Conservation (phyloP, 2,797 vertebrate species). For the Rhinogobio ventralis region DNA sequence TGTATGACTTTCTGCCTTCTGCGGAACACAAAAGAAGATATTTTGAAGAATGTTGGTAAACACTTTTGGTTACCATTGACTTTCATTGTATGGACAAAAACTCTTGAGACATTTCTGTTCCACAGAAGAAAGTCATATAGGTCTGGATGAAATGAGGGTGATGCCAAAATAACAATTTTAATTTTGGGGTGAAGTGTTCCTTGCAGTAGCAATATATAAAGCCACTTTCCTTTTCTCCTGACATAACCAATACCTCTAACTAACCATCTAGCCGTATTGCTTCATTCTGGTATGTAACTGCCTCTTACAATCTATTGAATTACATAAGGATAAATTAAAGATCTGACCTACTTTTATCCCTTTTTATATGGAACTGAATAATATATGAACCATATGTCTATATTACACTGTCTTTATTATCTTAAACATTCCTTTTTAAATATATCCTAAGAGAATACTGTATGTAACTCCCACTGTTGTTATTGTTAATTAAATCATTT, state of each 20-base stretch:
- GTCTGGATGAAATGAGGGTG: not conserved
- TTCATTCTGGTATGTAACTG: conserved; percentile 1
- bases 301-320: not conserved
- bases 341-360: not conserved
- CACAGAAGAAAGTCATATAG: not conserved
- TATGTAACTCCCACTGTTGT: not conserved
- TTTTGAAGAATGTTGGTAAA: not conserved
- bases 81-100: not conserved
- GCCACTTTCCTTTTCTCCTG: not conserved
- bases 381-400: not conserved
- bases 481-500: not conserved
- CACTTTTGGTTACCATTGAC: not conserved
- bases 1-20: not conserved
- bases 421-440: not conserved
- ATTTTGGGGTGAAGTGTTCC: not conserved
- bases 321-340: not conserved
- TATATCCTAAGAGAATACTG: not conserved
- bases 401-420: no score
- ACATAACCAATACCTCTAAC: not conserved
- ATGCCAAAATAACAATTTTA: not conserved
- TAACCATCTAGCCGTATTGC: not conserved
- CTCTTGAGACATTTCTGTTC: not conserved
- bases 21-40: not conserved
- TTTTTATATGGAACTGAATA: not conserved
- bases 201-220: not conserved